Evolutionary conservation across 2,888 invertebrate genomes (phyloP).

Genomic region (Brachycybe producta): DNA sequence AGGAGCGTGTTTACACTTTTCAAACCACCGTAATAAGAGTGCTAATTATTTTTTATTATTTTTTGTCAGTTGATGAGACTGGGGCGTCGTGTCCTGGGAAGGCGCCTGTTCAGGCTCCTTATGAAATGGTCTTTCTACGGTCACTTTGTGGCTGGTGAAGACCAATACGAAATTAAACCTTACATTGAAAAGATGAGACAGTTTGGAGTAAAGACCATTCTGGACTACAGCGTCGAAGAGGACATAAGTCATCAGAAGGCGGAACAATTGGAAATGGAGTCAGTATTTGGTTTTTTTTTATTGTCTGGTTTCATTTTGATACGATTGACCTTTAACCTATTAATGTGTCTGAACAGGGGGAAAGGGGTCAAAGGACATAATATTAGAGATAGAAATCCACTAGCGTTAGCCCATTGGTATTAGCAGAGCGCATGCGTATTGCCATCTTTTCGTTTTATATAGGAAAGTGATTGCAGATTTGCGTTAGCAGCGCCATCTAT

Average conservation of each 20-base stretch:
- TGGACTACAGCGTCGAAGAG: constrained; percentile 97
- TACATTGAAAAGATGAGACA: constrained; percentile 69
- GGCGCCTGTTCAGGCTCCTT: constrained; percentile 59
- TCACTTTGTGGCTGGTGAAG: constrained; percentile 97
- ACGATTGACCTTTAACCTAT: neutral
- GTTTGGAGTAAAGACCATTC: constrained; percentile 96
- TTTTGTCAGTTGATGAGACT: constrained; percentile 68
- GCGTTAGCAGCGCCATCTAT: too few relatives aligned
- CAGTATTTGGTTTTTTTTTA: constrained; percentile 34
- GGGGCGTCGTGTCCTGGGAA: constrained; percentile 59
- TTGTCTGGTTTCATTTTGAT: neutral
- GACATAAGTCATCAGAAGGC: constrained; percentile 88
- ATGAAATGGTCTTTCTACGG: constrained; percentile 97
- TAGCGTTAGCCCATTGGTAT: too few relatives aligned
- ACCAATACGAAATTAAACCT: constrained; percentile 72
- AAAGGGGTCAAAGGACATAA: too few relatives aligned
- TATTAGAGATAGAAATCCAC: too few relatives aligned
- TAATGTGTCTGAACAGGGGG: too few relatives aligned
- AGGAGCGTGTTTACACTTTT: too few relatives aligned
- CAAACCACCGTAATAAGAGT: too few relatives aligned
- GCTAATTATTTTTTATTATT: constrained; percentile 26
- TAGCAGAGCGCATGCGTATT: too few relatives aligned
- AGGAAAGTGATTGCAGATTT: too few relatives aligned
- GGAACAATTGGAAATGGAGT: constrained; percentile 87
- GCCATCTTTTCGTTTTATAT: too few relatives aligned